These are phyloP conservation scores for Dendrophyllia cribrosa DNA, from an alignment of 64 coral and sea anemone genomes.

Conservation along the genomic window DNA sequence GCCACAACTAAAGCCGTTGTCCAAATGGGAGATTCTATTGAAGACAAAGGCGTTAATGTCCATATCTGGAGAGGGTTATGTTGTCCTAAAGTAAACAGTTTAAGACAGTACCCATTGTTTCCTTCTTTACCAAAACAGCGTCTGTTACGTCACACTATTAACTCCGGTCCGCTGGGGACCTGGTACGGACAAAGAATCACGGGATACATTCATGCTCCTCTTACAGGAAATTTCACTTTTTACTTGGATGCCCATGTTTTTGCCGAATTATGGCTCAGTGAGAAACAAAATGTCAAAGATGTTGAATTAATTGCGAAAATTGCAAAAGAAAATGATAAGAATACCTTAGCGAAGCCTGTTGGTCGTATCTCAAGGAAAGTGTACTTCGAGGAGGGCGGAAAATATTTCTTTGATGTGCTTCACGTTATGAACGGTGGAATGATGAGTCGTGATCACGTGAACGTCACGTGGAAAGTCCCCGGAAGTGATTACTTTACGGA, in stretches of 20 bases:
- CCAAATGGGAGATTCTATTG: neutral
- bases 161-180: conserved; percentile 13
- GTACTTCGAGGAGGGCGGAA: neutral
- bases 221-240: conserved; percentile 35
- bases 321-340: conserved; percentile 7
- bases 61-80: conserved; percentile 48
- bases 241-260: conserved; percentile 14
- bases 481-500: neutral
- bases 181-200: conserved; percentile 62
- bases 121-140: conserved; percentile 14
- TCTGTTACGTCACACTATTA: conserved; percentile 31
- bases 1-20: neutral
- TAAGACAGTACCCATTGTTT: conserved; percentile 53
- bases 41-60: conserved; percentile 33
- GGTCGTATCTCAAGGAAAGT: conserved; percentile 2
- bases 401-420: conserved; percentile 67
- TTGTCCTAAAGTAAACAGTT: conserved; percentile 29
- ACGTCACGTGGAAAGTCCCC: conserved; percentile 40
- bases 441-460: conserved; percentile 36
- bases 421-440: conserved; percentile 41
- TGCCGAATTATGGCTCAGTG: conserved; percentile 55
- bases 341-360: neutral
- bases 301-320: conserved; percentile 34
- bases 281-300: neutral
- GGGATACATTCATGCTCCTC: conserved; percentile 44